Evolutionary conservation across 2,888 invertebrate genomes (phyloP).

Genomic region (Spilosoma lubricipeda): DNA sequence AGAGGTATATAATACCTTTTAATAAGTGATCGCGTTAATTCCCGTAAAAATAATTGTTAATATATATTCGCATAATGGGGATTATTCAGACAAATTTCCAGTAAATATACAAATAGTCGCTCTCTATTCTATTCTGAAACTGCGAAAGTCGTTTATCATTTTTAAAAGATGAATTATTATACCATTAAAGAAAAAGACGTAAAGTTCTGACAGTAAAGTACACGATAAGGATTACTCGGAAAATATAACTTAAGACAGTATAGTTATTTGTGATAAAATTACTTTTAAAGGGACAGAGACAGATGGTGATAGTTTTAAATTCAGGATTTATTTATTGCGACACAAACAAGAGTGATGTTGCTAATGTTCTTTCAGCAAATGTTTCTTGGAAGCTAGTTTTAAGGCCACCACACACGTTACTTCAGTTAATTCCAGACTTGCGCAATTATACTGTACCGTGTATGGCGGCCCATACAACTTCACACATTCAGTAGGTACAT

Average conservation of each 20-base stretch:
- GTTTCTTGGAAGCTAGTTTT: background rate
- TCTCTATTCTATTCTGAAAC: conserved; percentile 21
- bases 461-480: no score
- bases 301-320: background rate
- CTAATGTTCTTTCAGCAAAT: background rate
- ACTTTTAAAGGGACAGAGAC: background rate
- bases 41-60: no score
- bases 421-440: no score
- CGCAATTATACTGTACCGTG: no score
- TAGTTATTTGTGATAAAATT: background rate
- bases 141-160: conserved; percentile 30
- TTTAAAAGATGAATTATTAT: conserved; percentile 39
- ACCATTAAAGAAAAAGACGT: conserved; percentile 23
- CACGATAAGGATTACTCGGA: conserved; percentile 5
- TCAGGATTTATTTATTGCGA: background rate
- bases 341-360: background rate
- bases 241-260: conserved; percentile 3
- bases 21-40: no score
- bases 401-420: no score
- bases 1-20: no score
- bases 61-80: background rate
- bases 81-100: background rate
- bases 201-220: conserved; percentile 9
- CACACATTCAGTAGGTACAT: background rate
- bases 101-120: conserved; percentile 27